Evolutionary conservation across 2,888 invertebrate genomes (phyloP).

Genomic region (Suillia variegata): DNA sequence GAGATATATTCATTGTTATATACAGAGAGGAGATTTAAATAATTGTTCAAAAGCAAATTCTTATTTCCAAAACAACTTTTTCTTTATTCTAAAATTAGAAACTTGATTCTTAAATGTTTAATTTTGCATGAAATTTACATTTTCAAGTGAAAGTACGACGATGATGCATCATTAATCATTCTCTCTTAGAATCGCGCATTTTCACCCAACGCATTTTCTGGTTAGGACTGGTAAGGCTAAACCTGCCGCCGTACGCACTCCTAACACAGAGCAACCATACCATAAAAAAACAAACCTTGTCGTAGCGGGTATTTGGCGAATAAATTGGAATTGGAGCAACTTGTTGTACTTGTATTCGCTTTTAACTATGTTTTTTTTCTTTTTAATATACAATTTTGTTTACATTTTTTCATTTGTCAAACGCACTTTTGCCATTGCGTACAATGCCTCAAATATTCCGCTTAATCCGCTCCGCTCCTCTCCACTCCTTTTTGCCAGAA

Average conservation of each 20-base stretch:
- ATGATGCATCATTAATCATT: background rate
- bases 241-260: background rate
- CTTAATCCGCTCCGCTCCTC: conserved; percentile 27
- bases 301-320: background rate
- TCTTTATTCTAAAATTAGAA: too few relatives aligned
- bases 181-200: background rate
- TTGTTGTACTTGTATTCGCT: background rate
- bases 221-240: background rate
- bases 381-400: background rate
- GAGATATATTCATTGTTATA: too few relatives aligned
- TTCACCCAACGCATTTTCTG: background rate
- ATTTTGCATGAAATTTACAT: background rate
- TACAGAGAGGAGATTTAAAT: too few relatives aligned
- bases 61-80: too few relatives aligned
- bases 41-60: too few relatives aligned
- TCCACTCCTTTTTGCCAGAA: too few relatives aligned
- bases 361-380: background rate
- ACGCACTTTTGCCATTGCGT: conserved; percentile 1
- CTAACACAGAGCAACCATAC: too few relatives aligned
- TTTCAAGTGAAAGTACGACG: background rate
- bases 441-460: conserved; percentile 1
- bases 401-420: background rate
- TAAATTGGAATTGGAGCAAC: conserved; percentile 29
- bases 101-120: background rate
- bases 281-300: too few relatives aligned